Conservation (phyloP, 2,888 invertebrate genomes). For the Nephrotoma appendiculata region DNA sequence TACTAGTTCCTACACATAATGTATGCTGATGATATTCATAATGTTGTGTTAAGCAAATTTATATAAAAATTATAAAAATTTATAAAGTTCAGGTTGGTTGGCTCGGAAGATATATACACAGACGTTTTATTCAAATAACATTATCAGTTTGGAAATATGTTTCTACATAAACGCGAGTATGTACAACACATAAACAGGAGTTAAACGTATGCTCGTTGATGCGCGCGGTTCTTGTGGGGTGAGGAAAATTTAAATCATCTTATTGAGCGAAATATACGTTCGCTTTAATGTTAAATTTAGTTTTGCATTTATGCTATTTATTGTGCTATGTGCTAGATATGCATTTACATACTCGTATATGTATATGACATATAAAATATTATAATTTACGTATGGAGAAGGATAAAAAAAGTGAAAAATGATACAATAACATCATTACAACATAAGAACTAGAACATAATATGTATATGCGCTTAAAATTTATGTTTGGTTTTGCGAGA, state of each 20-base stretch:
- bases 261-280: too few relatives aligned
- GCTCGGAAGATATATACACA: not conserved
- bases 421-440: not conserved
- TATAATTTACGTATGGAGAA: not conserved
- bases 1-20: too few relatives aligned
- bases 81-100: not conserved
- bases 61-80: not conserved
- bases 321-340: not conserved
- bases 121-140: not conserved
- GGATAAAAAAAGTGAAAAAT: not conserved
- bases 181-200: not conserved
- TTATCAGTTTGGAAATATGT: not conserved
- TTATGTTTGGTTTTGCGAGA: not conserved
- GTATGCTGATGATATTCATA: not conserved
- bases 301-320: too few relatives aligned
- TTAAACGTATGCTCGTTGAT: not conserved
- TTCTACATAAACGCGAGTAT: too few relatives aligned
- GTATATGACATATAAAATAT: not conserved
- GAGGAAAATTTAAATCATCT: not conserved
- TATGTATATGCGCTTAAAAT: not conserved
- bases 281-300: too few relatives aligned
- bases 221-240: not conserved
- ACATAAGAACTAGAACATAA: not conserved
- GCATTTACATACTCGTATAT: not conserved
- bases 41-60: not conserved